phyloP scores from a whole-genome alignment of 2,888 invertebrate genomes.

The Chaitophorus viminalis region DNA sequence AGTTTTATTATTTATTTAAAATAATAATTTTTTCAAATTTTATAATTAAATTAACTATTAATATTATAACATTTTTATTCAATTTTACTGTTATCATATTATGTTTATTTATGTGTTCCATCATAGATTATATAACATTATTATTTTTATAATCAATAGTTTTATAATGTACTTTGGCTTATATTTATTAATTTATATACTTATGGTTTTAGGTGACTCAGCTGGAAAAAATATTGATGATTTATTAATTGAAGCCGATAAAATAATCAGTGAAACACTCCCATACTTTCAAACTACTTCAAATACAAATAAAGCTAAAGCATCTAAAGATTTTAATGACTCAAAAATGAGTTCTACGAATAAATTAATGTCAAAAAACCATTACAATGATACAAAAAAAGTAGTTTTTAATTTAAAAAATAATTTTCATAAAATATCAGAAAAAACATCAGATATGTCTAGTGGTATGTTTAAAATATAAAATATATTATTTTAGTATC shows the following conservation, averaged over 20 bases:
- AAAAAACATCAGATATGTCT: conserved; percentile 8
- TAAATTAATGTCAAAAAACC: not conserved
- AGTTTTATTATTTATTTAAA: too few relatives aligned
- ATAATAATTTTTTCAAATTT: too few relatives aligned
- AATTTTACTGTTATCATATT: not conserved
- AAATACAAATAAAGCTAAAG: conserved; percentile 15
- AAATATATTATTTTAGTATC: not conserved
- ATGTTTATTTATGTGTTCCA: not conserved
- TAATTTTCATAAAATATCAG: not conserved
- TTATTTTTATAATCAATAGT: too few relatives aligned
- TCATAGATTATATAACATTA: too few relatives aligned
- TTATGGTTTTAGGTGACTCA: conserved; percentile 29
- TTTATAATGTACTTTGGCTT: not conserved
- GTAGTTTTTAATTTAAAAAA: conserved; percentile 41
- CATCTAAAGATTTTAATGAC: not conserved
- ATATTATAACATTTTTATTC: not conserved
- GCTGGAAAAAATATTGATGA: conserved; percentile 48
- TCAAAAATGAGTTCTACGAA: not conserved
- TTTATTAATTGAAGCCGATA: conserved; percentile 47
- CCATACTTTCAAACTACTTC: conserved; percentile 42
- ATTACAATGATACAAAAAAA: conserved; percentile 33
- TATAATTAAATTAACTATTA: not conserved
- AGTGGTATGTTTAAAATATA: conserved; percentile 27
- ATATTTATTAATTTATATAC: not conserved
- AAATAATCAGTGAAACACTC: conserved; percentile 49